Evolutionary conservation across 2,113 vertebrate species (phyloP).

Genomic region (Salvelinus sp.): DNA sequence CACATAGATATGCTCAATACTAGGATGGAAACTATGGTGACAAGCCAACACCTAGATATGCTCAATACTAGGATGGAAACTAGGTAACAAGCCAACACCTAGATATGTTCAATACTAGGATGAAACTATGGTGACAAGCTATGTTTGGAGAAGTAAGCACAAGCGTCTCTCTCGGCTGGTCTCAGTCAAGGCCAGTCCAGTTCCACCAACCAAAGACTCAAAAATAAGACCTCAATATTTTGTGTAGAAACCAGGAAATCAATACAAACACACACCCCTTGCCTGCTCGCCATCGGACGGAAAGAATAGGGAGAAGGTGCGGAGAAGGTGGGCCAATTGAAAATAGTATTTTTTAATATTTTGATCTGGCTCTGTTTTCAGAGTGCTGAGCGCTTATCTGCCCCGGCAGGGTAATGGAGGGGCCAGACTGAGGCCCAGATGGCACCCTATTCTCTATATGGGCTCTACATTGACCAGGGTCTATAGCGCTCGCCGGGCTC

Average conservation of each 20-base stretch:
- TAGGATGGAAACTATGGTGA: too few species aligned
- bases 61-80: too few species aligned
- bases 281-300: constrained; percentile 9
- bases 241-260: constrained; percentile 20
- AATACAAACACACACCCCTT: constrained; percentile 30
- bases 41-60: not conserved
- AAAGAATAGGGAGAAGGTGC: not conserved
- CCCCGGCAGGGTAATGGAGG: constrained; percentile 45
- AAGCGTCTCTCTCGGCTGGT: not conserved
- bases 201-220: not conserved
- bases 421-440: constrained; percentile 15
- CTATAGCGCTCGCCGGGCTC: too few species aligned
- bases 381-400: constrained; percentile 61
- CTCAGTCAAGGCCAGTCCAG: not conserved
- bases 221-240: not conserved
- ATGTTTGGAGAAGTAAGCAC: not conserved
- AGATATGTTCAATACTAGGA: too few species aligned
- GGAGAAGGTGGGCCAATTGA: constrained; percentile 18
- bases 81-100: not conserved
- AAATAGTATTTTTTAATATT: constrained; percentile 48
- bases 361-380: constrained; percentile 51
- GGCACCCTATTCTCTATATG: too few species aligned
- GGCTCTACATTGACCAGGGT: too few species aligned
- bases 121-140: not conserved
- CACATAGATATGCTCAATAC: too few species aligned